Conservation (phyloP, 2,888 invertebrate genomes). For the Dryadula phaetusa region DNA sequence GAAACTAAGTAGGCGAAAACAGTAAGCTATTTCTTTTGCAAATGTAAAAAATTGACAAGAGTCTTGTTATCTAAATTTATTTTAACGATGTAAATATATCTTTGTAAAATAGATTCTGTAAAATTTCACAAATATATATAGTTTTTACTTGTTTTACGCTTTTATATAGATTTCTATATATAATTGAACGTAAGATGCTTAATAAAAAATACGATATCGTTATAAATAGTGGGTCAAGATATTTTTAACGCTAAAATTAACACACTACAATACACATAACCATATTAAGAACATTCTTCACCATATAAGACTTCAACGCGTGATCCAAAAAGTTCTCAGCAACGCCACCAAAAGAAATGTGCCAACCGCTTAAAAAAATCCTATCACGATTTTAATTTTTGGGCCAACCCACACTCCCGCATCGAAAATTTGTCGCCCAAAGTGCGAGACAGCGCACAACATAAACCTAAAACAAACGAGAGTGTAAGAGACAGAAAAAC, state of each 20-base stretch:
- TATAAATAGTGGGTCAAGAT: neutral
- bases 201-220: neutral
- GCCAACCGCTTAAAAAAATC: conserved; percentile 63
- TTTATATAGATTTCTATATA: too few species aligned
- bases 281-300: conserved; percentile 11
- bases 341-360: conserved; percentile 64
- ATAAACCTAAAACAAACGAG: conserved; percentile 63
- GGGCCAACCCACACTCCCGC: conserved; percentile 81
- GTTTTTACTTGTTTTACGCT: neutral
- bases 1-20: neutral
- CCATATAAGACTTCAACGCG: conserved; percentile 16
- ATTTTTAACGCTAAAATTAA: neutral
- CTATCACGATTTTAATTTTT: conserved; percentile 80
- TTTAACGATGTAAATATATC: neutral
- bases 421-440: conserved; percentile 81
- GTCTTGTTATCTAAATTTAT: neutral
- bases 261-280: neutral
- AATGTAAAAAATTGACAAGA: neutral
- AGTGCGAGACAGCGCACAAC: conserved; percentile 62
- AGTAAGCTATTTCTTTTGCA: conserved; percentile 3
- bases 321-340: conserved; percentile 18
- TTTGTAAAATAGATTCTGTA: neutral
- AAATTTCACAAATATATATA: neutral
- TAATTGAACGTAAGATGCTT: too few species aligned
- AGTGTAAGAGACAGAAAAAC: conserved; percentile 79